Evolutionary conservation across 2,113 vertebrate species (phyloP).

Genomic region (Lucifuga dentata): DNA sequence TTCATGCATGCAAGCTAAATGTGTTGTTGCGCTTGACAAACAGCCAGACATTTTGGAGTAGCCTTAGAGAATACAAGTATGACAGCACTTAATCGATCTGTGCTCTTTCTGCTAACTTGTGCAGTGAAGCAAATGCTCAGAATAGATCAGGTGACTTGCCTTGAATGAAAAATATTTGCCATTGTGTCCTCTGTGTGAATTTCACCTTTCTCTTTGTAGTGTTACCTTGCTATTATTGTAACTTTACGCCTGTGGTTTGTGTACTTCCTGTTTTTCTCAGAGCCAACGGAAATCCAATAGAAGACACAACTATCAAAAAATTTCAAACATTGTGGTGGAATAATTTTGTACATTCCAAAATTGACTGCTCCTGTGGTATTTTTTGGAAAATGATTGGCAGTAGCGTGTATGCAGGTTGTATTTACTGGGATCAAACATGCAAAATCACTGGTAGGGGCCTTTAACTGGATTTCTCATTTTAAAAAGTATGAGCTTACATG

Average conservation of each 20-base stretch:
- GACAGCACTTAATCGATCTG: constrained; percentile 57
- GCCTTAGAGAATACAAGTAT: constrained; percentile 43
- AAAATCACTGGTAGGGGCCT: too few species aligned
- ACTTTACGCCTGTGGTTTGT: not conserved
- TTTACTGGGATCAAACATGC: too few species aligned
- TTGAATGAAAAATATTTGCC: constrained; percentile 27
- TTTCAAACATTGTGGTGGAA: too few species aligned
- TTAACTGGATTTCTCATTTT: too few species aligned
- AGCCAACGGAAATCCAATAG: constrained; percentile 17
- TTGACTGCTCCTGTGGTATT: too few species aligned
- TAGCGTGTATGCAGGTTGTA: too few species aligned
- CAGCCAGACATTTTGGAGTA: constrained; percentile 8
- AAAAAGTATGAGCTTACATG: not conserved
- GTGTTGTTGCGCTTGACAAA: constrained; percentile 61
- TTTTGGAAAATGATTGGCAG: too few species aligned
- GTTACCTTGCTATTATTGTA: not conserved
- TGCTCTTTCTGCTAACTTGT: constrained; percentile 30
- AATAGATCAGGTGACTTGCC: constrained; percentile 40
- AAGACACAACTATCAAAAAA: too few species aligned
- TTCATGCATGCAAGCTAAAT: constrained; percentile 16
- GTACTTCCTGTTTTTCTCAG: not conserved
- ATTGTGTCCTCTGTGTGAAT: constrained; percentile 15
- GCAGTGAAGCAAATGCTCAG: constrained; percentile 40
- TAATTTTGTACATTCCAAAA: too few species aligned
- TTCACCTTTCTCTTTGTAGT: constrained; percentile 27